Base-by-base conservation (phyloP, 2,888 invertebrate genomes). In the Limnephilus rhombicus region DNA sequence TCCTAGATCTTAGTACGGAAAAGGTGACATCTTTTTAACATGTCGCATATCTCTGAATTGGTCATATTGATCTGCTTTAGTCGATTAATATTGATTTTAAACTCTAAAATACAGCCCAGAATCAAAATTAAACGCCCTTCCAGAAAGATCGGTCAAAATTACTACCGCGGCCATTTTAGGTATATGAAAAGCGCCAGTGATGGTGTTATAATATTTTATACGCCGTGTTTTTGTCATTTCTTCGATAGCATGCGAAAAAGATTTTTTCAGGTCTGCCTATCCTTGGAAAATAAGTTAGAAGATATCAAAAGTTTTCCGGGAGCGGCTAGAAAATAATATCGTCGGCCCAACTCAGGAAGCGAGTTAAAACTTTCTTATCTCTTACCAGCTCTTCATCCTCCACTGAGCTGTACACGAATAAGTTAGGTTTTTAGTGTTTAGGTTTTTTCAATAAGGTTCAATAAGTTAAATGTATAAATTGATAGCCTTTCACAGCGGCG, bases 331-430 rank as follows among this genome's bases (percentile, higher is more conserved):
- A 82, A 82, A 68, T 68, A 91, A 91, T 83, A 88, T 91, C 88
- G 80, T 29, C 49, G 53, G 88, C 85, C 91, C 81, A 91, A 91
- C 81, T 91, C 88, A 24, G 81, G 91, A 90, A 91, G 88, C 88
- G 89, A 89, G 89, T 91, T 91, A 89, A 89, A 92, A 92, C 91
- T 92, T 92, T 91, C 89, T 91, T 91, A 92, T 92, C 92, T 92
- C 91, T 91, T 91, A 91, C 88, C 82, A 89, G 89, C 85, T 92
- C 89, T 82, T 82, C 91, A 89, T 92, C 92, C 91, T 92, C 88
- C 92, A 91, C 83, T 81, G 91, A 91, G 89, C 82, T 89, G 41
- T 41, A 89, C 24, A 68, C 68, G 68, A 24, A 68, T 68, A n/a
- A 68, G 68, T 82, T 34, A 31, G 41, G 41, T 41, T 41, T 41